Evolutionary conservation across 2,797 vertebrate species (phyloP).

Genomic region (Orestias chungarensis): DNA sequence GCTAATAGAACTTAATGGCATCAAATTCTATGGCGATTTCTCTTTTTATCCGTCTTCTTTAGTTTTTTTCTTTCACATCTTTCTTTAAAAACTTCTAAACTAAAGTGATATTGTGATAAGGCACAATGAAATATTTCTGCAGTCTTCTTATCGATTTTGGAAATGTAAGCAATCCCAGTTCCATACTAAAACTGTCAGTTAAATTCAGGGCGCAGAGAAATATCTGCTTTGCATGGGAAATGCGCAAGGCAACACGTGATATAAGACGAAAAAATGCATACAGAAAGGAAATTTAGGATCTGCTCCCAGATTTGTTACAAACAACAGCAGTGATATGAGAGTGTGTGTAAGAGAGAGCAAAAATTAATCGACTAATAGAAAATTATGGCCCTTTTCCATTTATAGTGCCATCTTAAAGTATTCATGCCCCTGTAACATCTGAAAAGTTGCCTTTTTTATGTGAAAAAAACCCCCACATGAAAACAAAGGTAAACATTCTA

Average conservation of each 20-base stretch:
- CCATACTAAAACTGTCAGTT: not conserved
- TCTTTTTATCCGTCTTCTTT: not conserved
- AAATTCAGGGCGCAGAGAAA: not conserved
- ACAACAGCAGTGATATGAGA: constrained; percentile 1
- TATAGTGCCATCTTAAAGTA: not conserved
- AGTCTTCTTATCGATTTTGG: not conserved
- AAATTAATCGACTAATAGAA: constrained; percentile 46
- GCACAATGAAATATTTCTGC: constrained; percentile 5
- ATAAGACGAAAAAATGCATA: constrained; percentile 4
- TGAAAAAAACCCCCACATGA: no score
- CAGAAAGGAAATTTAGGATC: not conserved
- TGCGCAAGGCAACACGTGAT: constrained; percentile 8
- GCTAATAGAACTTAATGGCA: not conserved
- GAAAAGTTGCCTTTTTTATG: not conserved
- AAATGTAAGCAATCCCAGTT: constrained; percentile 14
- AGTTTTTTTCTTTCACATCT: not conserved
- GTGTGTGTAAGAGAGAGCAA: constrained; percentile 11
- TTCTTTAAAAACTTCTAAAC: not conserved
- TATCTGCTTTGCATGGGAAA: not conserved
- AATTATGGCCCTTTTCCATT: constrained; percentile 40
- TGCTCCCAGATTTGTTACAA: constrained; percentile 8
- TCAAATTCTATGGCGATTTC: not conserved
- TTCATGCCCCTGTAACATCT: not conserved
- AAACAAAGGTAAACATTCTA: no score
- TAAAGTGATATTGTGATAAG: not conserved